These are phyloP conservation scores for Cheirogaleus major DNA, from an alignment of 2,797 vertebrate genomes.

Conservation along the genomic window DNA sequence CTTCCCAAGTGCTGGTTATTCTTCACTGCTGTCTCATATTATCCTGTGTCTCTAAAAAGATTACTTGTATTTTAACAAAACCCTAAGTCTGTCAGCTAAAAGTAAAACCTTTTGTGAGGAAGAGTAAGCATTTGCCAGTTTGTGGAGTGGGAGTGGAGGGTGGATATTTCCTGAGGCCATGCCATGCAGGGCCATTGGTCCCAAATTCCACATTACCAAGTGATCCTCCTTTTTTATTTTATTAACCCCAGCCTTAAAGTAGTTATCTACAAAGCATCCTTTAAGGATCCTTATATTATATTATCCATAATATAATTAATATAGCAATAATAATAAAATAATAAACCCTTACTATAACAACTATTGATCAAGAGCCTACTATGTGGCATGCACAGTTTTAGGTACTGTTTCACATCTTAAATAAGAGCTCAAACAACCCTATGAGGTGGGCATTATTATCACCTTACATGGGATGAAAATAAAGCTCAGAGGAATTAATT, in stretches of 20 bases:
- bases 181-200: neutral
- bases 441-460: neutral
- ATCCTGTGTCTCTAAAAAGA: neutral
- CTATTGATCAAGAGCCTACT: neutral
- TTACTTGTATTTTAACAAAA: neutral
- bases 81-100: neutral
- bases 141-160: neutral
- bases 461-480: neutral
- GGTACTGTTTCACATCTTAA: neutral
- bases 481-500: neutral
- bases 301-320: neutral
- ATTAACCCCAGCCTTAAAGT: neutral
- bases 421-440: neutral
- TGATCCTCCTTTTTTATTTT: neutral
- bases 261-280: neutral
- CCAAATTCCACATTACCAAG: neutral
- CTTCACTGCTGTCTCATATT: neutral
- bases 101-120: neutral
- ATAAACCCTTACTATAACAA: neutral
- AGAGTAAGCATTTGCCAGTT: neutral
- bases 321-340: neutral
- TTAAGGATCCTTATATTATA: neutral
- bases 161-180: neutral
- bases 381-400: neutral
- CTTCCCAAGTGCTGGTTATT: neutral